Evolutionary conservation across 92 coral and sea anemone genomes (phyloP).

Genomic region (Palythoa caribaeorum): DNA sequence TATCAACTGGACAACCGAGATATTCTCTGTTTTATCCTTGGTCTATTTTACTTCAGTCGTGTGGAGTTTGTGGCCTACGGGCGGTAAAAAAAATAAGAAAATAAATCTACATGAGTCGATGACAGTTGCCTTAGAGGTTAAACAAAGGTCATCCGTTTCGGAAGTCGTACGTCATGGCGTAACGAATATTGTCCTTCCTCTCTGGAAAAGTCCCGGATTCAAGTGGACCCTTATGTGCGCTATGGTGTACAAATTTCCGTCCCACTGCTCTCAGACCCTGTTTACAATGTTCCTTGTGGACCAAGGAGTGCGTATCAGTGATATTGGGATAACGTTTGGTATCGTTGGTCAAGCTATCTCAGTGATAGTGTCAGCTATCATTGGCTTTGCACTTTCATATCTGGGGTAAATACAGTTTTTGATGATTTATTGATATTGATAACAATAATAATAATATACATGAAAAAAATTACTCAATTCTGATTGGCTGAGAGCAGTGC

Average conservation of each 20-base stretch:
- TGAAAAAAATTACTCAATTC: no score
- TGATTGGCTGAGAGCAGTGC: no score
- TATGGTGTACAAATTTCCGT: constrained; percentile 82
- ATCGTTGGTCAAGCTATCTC: constrained; percentile 85
- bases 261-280: constrained; percentile 88
- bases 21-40: constrained; percentile 52
- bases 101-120: not conserved
- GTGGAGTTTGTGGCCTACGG: constrained; percentile 7
- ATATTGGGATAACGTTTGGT: constrained; percentile 86
- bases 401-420: constrained; percentile 59
- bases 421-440: no score
- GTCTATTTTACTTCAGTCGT: constrained; percentile 44
- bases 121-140: not conserved
- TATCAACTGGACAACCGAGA: constrained; percentile 55
- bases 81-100: not conserved
- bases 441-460: no score
- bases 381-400: constrained; percentile 58
- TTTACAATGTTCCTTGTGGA: constrained; percentile 94
- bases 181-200: not conserved
- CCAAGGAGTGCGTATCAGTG: constrained; percentile 66
- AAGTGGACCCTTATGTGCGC: constrained; percentile 85
- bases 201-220: constrained; percentile 69
- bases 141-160: not conserved
- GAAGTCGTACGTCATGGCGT: not conserved
- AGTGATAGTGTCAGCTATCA: constrained; percentile 67